Base-by-base conservation (phyloP, 1,140 invertebrate genomes). In the Dendrolimus punctatus region DNA sequence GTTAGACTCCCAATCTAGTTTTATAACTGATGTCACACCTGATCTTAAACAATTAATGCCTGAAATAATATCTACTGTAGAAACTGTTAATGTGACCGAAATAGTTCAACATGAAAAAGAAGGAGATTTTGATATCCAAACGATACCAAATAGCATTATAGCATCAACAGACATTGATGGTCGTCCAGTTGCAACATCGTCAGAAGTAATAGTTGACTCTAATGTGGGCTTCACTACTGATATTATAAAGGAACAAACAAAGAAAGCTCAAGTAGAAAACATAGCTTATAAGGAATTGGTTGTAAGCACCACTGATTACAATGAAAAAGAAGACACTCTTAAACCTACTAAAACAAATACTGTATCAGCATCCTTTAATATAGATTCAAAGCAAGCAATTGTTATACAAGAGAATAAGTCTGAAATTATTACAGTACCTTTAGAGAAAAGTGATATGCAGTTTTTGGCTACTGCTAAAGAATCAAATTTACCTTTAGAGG, bases 91-190 rank as follows among this genome's bases (percentile, higher is more conserved):
- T 40, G 54, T 82, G 6, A 69, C 66, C 1, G 79, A 84, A 71
- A 63, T 71, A 52, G 50, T 73, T 10, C 48, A 73, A 42, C 61
- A 76, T 57, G 82, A 85, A 65, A 80, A 75, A 63, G 82, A 85
- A 68, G 55, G 50, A n/a, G 57, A 71, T 48, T 82, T 73, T 57
- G 40, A 61, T 40, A 9, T 42, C 9, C 43, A 23, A 8, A 48
- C 44, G 43, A 5, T 48, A 9, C 56, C 59, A 38, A 60, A 73
- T 61, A 56, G 46, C 8, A 68, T 55, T 46, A 69, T 44, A 56
- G 71, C 72, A 10, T 58, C 59, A 5, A 9, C 64, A 36, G 60
- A 76, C 58, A 47, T 85, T 39, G 45, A 58, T 37, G 56, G 71
- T 10, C 63, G 57, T 44, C 74, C 73, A 37, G 82, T 85, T 10